Conservation (phyloP, 2,797 vertebrate species). For the Micropoecilia bifurca region DNA sequence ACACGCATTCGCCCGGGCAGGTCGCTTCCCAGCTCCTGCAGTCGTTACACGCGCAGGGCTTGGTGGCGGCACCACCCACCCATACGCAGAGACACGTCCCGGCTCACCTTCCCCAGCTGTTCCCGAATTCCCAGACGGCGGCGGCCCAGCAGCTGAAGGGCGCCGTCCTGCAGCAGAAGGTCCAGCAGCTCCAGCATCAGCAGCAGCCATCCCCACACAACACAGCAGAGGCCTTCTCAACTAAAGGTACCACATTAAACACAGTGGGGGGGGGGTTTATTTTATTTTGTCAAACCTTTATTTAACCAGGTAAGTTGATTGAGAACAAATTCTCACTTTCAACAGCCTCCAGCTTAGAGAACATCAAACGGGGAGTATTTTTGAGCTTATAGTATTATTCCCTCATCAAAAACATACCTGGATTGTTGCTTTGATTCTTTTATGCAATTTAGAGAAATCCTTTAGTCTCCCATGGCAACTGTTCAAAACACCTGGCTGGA, state of each 20-base stretch:
- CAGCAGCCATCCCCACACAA: conserved; percentile 63
- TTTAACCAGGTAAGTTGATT: too few species aligned
- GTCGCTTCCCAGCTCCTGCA: conserved; percentile 47
- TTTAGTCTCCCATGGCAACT: too few species aligned
- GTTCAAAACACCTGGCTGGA: too few species aligned
- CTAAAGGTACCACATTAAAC: conserved; percentile 42
- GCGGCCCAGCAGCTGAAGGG: conserved; percentile 59
- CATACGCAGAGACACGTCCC: conserved; percentile 63
- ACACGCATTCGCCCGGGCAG: conserved; percentile 50
- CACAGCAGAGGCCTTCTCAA: conserved; percentile 62
- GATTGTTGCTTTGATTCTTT: too few species aligned
- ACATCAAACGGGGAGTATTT: too few species aligned
- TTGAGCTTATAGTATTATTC: too few species aligned
- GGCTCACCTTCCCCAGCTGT: conserved; percentile 58
- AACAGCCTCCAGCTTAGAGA: background rate
- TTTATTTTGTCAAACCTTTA: too few species aligned
- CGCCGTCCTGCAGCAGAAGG: conserved; percentile 62
- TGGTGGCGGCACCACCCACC: conserved; percentile 48
- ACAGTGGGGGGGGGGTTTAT: background rate
- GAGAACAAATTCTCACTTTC: too few species aligned
- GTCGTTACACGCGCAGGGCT: conserved; percentile 65
- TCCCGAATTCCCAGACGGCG: conserved; percentile 33
- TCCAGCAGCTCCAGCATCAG: conserved; percentile 67
- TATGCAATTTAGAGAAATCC: too few species aligned
- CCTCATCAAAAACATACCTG: too few species aligned